These are phyloP conservation scores for Meghimatium bilineatum DNA, from an alignment of 2,888 invertebrate species.

Conservation along the genomic window DNA sequence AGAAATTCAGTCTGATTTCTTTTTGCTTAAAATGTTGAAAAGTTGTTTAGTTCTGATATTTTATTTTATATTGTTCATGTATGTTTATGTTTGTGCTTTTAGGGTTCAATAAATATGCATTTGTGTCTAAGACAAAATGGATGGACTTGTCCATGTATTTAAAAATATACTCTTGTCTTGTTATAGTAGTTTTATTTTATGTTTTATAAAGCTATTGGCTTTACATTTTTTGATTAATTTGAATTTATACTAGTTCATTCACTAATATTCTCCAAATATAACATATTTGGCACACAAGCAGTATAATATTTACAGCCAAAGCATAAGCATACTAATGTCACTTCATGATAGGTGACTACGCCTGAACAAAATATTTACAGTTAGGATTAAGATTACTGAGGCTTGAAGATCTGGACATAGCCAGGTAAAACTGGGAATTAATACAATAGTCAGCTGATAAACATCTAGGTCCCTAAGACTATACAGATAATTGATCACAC, in stretches of 20 bases:
- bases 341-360: neutral
- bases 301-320: neutral
- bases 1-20: neutral
- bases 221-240: no score
- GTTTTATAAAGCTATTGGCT: no score
- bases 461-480: neutral
- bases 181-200: no score
- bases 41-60: neutral
- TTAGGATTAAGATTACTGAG: neutral
- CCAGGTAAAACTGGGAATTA: neutral
- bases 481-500: neutral
- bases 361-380: neutral
- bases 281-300: no score
- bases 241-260: no score
- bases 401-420: neutral
- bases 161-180: no score
- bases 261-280: no score
- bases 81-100: no score
- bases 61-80: neutral
- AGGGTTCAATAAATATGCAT: no score
- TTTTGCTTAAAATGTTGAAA: neutral
- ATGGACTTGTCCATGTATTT: no score
- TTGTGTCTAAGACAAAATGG: no score
- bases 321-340: neutral
- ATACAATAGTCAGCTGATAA: neutral